Evolutionary conservation across 2,113 vertebrate genomes (phyloP), one percentile per base, ranked within the genome.

Genomic region (Symphodus melops): DNA sequence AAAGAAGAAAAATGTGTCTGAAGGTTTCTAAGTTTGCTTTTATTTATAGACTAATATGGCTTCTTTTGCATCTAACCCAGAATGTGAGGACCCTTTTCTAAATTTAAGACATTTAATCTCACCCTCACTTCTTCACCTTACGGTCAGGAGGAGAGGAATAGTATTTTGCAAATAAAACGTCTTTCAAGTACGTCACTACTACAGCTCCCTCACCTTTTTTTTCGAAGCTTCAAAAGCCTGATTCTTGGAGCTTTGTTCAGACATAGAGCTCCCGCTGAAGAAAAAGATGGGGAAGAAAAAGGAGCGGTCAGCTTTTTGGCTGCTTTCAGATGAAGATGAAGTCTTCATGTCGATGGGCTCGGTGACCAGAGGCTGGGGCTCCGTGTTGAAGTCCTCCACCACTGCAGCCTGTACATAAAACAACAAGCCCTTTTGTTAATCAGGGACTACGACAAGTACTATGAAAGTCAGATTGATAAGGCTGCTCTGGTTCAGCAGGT

Each of bases 191-290:
- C 20, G 25, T 48, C 1, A 11, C 13, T 20, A 25, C 9, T 57
- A n/a, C n/a, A 39, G 28, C 28, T 33, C 28, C 46, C 76, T 72
- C 90, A 95, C 96, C 92, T 89, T 95, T 88, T 89, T 89, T 71
- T 96, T 73, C 12, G 96, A 97, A 1, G 96, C 93, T 69, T 94
- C 53, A 73, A 96, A 86, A n/a, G 94, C 95, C 63, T 91, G 83
- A 39, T 60, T 94, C 83, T 94, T 94, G 12, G 91, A 91, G 19
- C 25, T 84, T 0, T 64, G n/a, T 0, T 51, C 66, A 1, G 41
- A 2, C 0, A 0, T 9, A 0, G 11, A 66, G 19, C 0, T 41
- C 5, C 66, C 65, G 20, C 0, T 73, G 12, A 81, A 88, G 41
- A 68, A 93, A 2, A 95, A 64, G 9, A 92, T 0, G 1, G 93